Percentiles rank a stretch among this genome's conserved stretches.
These are phyloP conservation scores for Agrotis puta DNA, from an alignment of 2,888 invertebrate genomes.

Conservation along the genomic window DNA sequence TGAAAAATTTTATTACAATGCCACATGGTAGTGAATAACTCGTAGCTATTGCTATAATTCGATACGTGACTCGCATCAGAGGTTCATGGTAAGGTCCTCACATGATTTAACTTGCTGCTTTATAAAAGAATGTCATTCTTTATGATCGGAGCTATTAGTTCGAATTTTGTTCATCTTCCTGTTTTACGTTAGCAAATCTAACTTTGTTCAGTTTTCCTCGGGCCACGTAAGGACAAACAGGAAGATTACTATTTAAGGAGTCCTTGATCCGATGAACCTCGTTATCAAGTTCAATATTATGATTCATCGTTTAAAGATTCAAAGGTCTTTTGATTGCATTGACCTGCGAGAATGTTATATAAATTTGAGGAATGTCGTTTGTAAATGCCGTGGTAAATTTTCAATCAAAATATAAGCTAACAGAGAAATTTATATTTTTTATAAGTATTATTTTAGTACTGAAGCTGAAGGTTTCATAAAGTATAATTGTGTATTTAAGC, in stretches of 20 bases:
- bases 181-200: slow-evolving; percentile 50
- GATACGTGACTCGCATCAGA: slow-evolving; percentile 81
- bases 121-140: slow-evolving; percentile 55
- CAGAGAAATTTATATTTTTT: neutral
- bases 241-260: slow-evolving; percentile 82
- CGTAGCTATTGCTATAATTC: slow-evolving; percentile 82
- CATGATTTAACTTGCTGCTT: slow-evolving; percentile 47
- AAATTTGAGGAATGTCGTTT: slow-evolving; percentile 35
- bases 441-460: too few species aligned
- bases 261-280: slow-evolving; percentile 77
- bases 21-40: slow-evolving; percentile 77
- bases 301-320: slow-evolving; percentile 63
- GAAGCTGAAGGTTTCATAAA: neutral
- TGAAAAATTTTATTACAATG: slow-evolving; percentile 70
- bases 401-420: slow-evolving; percentile 20
- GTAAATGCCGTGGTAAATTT: neutral
- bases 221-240: slow-evolving; percentile 84
- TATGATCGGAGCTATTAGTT: slow-evolving; percentile 63
- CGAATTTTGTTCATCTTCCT: slow-evolving; percentile 60
- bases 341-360: slow-evolving; percentile 37
- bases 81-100: slow-evolving; percentile 73
- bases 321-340: slow-evolving; percentile 44
- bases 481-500: neutral
- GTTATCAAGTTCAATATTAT: slow-evolving; percentile 75
- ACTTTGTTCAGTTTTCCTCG: slow-evolving; percentile 73